These are phyloP conservation scores for Athrips mouffetella DNA, from an alignment of 2,888 invertebrate species.

Conservation along the genomic window DNA sequence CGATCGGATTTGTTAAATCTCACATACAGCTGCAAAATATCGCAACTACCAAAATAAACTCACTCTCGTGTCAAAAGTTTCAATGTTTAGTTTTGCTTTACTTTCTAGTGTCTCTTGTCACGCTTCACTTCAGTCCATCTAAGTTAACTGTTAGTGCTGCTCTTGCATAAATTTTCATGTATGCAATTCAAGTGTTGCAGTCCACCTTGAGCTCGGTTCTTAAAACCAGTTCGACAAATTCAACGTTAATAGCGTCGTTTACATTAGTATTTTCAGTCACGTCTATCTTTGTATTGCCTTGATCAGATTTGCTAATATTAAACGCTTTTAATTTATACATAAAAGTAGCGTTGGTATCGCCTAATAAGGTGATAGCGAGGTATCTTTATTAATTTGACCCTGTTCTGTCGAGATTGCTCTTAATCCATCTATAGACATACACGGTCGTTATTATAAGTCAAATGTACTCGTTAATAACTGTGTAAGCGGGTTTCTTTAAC, in stretches of 20 bases:
- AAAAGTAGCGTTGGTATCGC: background rate
- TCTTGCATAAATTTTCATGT: constrained; percentile 35
- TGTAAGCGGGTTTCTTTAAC: background rate
- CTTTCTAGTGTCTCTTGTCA: constrained; percentile 53
- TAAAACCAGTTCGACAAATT: constrained; percentile 10
- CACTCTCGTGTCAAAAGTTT: constrained; percentile 13
- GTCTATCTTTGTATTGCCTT: constrained; percentile 3
- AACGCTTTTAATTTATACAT: background rate
- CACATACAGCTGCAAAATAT: constrained; percentile 31
- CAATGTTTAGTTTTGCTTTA: constrained; percentile 25
- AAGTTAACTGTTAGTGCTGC: constrained; percentile 43
- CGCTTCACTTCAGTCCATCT: constrained; percentile 49
- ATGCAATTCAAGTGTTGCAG: constrained; percentile 31
- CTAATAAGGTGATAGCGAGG: background rate
- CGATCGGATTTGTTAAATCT: constrained; percentile 15
- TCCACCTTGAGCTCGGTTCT: constrained; percentile 37
- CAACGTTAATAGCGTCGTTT: constrained; percentile 24
- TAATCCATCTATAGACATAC: background rate
- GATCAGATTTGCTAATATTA: background rate
- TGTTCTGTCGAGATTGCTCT: background rate
- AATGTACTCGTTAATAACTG: background rate
- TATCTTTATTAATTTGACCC: background rate
- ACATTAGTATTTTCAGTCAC: constrained; percentile 5
- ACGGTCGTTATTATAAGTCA: too few relatives aligned
- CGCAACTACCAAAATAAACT: constrained; percentile 23